These are phyloP conservation scores for Hippocampus guttulatus DNA, from an alignment of 2,113 vertebrate genomes.

Conservation along the genomic window DNA sequence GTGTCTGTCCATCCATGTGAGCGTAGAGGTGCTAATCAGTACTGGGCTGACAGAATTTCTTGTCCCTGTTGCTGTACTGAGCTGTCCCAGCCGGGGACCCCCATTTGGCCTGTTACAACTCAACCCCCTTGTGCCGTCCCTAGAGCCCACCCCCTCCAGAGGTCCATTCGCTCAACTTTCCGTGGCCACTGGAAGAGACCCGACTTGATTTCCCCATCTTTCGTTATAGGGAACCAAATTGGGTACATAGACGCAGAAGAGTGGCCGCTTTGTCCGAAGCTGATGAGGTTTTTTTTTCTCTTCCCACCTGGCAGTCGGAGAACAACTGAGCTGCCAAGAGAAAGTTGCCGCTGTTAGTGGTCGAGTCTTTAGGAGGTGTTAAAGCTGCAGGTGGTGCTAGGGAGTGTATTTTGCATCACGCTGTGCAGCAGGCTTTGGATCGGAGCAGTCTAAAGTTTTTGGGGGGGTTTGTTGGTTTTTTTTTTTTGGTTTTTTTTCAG, in stretches of 20 bases:
- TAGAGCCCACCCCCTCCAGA: conserved; percentile 54
- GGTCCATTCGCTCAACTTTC: conserved; percentile 42
- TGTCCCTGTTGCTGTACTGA: conserved; percentile 45
- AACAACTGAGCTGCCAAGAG: conserved; percentile 29
- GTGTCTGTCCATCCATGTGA: conserved; percentile 25
- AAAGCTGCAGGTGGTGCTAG: conserved; percentile 55
- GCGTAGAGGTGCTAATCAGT: conserved; percentile 62
- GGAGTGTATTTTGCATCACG: conserved; percentile 53
- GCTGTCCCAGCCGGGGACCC: conserved; percentile 51
- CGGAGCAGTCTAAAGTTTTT: conserved; percentile 39
- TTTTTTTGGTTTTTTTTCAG: no score
- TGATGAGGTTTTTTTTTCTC: conserved; percentile 41
- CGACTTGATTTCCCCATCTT: conserved; percentile 20
- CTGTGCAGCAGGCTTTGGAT: conserved; percentile 51
- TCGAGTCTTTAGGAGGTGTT: conserved; percentile 29
- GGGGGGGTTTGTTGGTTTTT: conserved; percentile 14
- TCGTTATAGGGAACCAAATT: background rate
- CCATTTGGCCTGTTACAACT: conserved; percentile 64
- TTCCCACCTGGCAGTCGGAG: conserved; percentile 23
- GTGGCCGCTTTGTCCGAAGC: conserved; percentile 51
- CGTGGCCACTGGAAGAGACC: conserved; percentile 48
- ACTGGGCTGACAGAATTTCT: conserved; percentile 48
- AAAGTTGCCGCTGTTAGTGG: conserved; percentile 45
- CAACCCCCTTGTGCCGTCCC: conserved; percentile 32
- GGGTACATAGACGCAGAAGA: conserved; percentile 1